Conservation (phyloP, 2,888 invertebrate species). For the Drosophila falleni region DNA sequence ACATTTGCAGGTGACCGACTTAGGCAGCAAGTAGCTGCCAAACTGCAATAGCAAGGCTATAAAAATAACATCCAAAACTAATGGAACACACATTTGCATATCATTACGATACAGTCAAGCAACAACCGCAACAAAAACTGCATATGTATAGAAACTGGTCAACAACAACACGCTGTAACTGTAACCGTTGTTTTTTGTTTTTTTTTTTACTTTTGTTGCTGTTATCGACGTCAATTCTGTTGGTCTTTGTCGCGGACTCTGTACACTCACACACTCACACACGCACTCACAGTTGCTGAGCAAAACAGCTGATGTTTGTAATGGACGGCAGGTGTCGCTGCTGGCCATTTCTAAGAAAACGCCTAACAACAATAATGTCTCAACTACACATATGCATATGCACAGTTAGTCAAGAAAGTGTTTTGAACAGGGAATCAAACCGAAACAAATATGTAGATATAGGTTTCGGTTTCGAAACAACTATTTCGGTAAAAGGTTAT, state of each 20-base stretch:
- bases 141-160: conserved; percentile 21
- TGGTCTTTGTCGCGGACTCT: conserved; percentile 6
- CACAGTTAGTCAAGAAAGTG: background rate
- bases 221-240: conserved; percentile 13
- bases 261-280: conserved; percentile 5
- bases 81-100: conserved; percentile 24
- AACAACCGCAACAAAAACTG: background rate
- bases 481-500: too few relatives aligned
- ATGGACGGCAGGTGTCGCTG: conserved; percentile 40
- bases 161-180: conserved; percentile 14
- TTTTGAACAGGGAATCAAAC: too few relatives aligned
- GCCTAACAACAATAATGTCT: conserved; percentile 18
- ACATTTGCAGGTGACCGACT: conserved; percentile 19
- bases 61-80: conserved; percentile 17
- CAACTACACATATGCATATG: background rate
- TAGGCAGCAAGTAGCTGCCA: conserved; percentile 14
- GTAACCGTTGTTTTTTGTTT: conserved; percentile 13
- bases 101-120: conserved; percentile 9
- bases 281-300: background rate
- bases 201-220: background rate
- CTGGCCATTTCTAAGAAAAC: conserved; percentile 30
- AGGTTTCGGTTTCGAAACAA: too few relatives aligned
- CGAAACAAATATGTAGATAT: too few relatives aligned
- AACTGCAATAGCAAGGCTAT: conserved; percentile 17
- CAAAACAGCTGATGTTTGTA: conserved; percentile 39